These are phyloP conservation scores for Dunckerocampus dactyliophorus DNA, from an alignment of 2,113 vertebrate genomes.

Conservation along the genomic window DNA sequence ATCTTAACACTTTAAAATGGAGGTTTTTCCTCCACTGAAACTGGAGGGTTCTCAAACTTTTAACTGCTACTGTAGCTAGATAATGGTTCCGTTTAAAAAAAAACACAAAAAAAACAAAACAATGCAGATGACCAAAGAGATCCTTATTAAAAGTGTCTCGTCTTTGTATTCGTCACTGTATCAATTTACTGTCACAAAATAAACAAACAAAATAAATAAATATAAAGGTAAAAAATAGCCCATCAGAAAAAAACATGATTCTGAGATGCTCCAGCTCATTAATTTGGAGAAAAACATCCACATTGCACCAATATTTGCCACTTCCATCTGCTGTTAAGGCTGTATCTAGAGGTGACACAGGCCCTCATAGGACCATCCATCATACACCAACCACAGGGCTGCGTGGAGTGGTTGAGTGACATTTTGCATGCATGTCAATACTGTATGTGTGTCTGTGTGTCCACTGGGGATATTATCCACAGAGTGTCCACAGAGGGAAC, in stretches of 20 bases:
- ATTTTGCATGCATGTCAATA: slow-evolving; percentile 5
- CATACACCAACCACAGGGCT: slow-evolving; percentile 4
- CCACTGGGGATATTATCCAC: not conserved
- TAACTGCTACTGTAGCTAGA: too few relatives aligned
- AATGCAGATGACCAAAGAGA: too few relatives aligned
- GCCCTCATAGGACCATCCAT: slow-evolving; percentile 32
- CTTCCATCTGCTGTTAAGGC: slow-evolving; percentile 12
- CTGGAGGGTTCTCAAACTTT: too few relatives aligned
- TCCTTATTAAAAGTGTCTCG: too few relatives aligned
- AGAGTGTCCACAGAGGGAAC: slow-evolving; percentile 2
- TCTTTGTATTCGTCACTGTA: too few relatives aligned
- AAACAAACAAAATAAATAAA: too few relatives aligned
- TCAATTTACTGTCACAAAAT: too few relatives aligned
- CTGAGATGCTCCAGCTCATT: not conserved
- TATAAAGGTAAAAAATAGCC: too few relatives aligned
- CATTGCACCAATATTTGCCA: slow-evolving; percentile 8
- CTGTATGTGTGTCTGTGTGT: not conserved
- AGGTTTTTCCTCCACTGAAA: too few relatives aligned
- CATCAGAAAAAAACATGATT: slow-evolving; percentile 15
- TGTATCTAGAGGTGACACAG: slow-evolving; percentile 25
- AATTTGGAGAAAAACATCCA: slow-evolving; percentile 10
- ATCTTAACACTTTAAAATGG: too few relatives aligned
- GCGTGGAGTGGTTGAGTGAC: not conserved
- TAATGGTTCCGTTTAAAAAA: too few relatives aligned
- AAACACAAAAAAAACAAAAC: too few relatives aligned